Percentiles rank a stretch among this genome's conserved stretches.
phyloP scores from a whole-genome alignment of 1,140 invertebrate genomes.

The Drosophila murphyi region DNA sequence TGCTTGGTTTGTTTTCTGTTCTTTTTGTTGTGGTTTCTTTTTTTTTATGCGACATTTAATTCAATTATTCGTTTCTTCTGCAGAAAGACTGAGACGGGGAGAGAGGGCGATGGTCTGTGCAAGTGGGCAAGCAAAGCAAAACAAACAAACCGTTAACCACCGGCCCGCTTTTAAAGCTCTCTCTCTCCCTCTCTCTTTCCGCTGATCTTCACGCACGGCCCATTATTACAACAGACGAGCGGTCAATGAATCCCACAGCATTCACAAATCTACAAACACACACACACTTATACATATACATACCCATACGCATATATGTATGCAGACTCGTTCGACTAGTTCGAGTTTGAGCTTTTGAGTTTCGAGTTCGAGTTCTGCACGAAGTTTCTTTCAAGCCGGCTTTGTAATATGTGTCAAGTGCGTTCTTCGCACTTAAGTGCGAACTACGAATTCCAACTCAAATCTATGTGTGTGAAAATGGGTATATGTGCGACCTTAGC shows the following conservation, averaged over 20 bases:
- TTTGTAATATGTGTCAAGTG: conserved; percentile 72
- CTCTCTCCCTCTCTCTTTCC: conserved; percentile 1
- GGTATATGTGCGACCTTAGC: not conserved
- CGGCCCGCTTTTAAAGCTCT: conserved; percentile 17
- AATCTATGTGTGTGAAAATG: conserved; percentile 14
- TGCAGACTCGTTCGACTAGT: conserved; percentile 56
- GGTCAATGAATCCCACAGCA: conserved; percentile 65
- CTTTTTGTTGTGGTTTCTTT: conserved; percentile 15
- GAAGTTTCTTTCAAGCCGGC: conserved; percentile 38
- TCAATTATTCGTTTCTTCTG: conserved; percentile 64
- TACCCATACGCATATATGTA: not conserved
- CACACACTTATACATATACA: not conserved
- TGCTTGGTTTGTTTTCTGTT: conserved; percentile 47
- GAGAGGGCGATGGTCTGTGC: not conserved
- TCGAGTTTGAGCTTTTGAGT: conserved; percentile 46
- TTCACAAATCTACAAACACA: conserved; percentile 2
- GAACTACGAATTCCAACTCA: conserved; percentile 24
- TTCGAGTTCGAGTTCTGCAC: conserved; percentile 35
- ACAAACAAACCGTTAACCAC: conserved; percentile 59
- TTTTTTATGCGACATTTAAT: conserved; percentile 72
- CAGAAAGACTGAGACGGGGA: not conserved
- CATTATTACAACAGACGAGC: conserved; percentile 41
- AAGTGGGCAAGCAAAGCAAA: conserved; percentile 49
- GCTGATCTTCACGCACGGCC: conserved; percentile 38
- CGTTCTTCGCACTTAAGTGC: conserved; percentile 40